phyloP scores from a whole-genome alignment of 2,113 vertebrate genomes.

The Seriola rivoliana region DNA sequence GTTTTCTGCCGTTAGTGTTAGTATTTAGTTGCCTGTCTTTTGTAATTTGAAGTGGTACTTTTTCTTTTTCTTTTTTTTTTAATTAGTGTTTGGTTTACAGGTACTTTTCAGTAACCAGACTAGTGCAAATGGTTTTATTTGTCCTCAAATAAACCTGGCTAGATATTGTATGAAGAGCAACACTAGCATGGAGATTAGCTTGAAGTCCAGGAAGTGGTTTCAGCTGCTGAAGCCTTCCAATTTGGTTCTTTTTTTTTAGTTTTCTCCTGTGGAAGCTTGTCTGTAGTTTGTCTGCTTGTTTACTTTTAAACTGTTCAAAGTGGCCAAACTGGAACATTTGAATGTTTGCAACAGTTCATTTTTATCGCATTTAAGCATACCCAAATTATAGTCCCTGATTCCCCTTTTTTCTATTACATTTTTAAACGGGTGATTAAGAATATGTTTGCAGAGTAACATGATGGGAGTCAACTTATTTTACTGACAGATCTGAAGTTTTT shows the following conservation, averaged over 20 bases:
- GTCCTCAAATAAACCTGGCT: slow-evolving; percentile 82
- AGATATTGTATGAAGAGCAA: slow-evolving; percentile 81
- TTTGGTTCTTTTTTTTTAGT: slow-evolving; percentile 39
- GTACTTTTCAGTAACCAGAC: slow-evolving; percentile 84
- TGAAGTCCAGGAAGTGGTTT: slow-evolving; percentile 82
- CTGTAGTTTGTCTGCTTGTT: slow-evolving; percentile 36
- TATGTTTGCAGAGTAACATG: slow-evolving; percentile 15
- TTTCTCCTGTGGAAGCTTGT: slow-evolving; percentile 84
- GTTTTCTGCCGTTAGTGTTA: slow-evolving; percentile 64
- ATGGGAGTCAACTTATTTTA: slow-evolving; percentile 22
- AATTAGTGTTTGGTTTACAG: slow-evolving; percentile 95
- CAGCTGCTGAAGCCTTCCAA: slow-evolving; percentile 80
- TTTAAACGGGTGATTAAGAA: slow-evolving; percentile 28
- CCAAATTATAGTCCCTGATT: slow-evolving; percentile 33
- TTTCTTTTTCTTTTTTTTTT: slow-evolving; percentile 82
- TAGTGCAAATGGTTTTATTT: slow-evolving; percentile 90
- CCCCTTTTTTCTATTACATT: neutral
- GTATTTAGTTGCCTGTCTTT: slow-evolving; percentile 62
- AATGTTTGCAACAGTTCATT: slow-evolving; percentile 25
- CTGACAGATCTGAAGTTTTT: neutral
- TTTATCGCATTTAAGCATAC: neutral
- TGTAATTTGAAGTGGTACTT: slow-evolving; percentile 82
- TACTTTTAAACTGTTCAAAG: slow-evolving; percentile 52
- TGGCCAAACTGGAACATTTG: slow-evolving; percentile 62
- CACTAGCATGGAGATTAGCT: slow-evolving; percentile 82